Base-by-base conservation (phyloP, 2,113 vertebrate species). In the Petromus typicus region DNA sequence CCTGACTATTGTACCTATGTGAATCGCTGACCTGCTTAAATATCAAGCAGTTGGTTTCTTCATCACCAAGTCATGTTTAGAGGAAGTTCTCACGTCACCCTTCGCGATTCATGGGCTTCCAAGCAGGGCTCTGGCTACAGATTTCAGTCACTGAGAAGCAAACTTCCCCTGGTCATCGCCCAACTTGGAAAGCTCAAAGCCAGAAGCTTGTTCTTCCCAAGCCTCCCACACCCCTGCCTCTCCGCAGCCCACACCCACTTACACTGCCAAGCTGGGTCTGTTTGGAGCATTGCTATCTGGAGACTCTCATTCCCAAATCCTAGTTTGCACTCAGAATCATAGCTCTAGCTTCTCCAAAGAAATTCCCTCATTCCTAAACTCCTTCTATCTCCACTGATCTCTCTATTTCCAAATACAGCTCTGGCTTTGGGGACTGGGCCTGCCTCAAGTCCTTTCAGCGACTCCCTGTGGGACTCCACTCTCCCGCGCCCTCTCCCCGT, bases 251-350 rank as follows among this genome's bases (percentile, higher is more conserved):
- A 4, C n/a, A 8, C 1, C 8, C 25, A 3, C 54, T 11, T 7
- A 2, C 0, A 4, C 3, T 11, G 8, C 37, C 11, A 6, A 4
- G 45, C 4, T 7, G 45, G 16, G 40, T 75, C 59, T 32, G 10
- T 32, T 22, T 10, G n/a, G 0, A 10, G 12, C 0, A 32, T 20
- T 69, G 48, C 64, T 71, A 2, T 54, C 43, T 8, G 12, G 61
- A 54, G 27, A 7, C 32, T 23, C 32, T 0, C 25, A 0, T 30
- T 0, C 10, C 22, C 75, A 34, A 32, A 11, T 18, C 30, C 10
- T 0, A 0, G 0, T n/a, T 43, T 67, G 7, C 20, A 30, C 10
- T 4, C 8, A 0, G 76, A 89, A 25, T 16, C 2, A 0, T 0
- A 1, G 3, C n/a, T 43, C 32, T 54, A 7, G 27, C 32, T 67